A percentile compares a stretch with the other conserved stretches of the same genome.
These are phyloP conservation scores for Orientallactaga sibirica DNA, from an alignment of 2,797 vertebrate species.

Conservation along the genomic window DNA sequence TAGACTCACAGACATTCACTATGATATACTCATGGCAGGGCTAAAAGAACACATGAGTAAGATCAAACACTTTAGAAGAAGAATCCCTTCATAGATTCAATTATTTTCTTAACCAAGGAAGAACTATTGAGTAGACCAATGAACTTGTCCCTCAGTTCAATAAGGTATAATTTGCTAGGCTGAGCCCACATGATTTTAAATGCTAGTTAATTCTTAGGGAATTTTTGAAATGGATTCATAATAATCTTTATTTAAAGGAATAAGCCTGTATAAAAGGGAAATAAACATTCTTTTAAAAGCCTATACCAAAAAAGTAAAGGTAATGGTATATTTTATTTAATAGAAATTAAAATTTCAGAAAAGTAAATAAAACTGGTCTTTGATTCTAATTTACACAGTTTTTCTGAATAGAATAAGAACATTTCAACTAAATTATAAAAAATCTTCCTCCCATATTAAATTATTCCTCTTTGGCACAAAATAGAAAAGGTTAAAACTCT, in stretches of 20 bases:
- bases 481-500: conserved; percentile 18
- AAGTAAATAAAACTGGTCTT: neutral
- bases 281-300: neutral
- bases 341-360: conserved; percentile 9
- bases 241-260: conserved; percentile 30
- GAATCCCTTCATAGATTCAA: neutral
- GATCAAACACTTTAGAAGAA: neutral
- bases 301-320: neutral
- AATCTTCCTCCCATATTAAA: neutral
- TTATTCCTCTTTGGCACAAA: neutral
- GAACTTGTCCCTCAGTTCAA: neutral
- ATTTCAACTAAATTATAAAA: neutral
- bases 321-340: conserved; percentile 20
- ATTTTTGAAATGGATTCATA: conserved; percentile 13
- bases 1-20: neutral
- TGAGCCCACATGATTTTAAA: neutral
- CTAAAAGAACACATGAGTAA: neutral
- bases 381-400: conserved; percentile 42
- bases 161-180: neutral
- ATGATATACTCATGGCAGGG: neutral
- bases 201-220: neutral
- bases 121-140: neutral
- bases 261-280: neutral
- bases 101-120: conserved; percentile 36
- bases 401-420: neutral